phyloP scores from a whole-genome alignment of 2,113 vertebrate species.

The Python bivittatus region DNA sequence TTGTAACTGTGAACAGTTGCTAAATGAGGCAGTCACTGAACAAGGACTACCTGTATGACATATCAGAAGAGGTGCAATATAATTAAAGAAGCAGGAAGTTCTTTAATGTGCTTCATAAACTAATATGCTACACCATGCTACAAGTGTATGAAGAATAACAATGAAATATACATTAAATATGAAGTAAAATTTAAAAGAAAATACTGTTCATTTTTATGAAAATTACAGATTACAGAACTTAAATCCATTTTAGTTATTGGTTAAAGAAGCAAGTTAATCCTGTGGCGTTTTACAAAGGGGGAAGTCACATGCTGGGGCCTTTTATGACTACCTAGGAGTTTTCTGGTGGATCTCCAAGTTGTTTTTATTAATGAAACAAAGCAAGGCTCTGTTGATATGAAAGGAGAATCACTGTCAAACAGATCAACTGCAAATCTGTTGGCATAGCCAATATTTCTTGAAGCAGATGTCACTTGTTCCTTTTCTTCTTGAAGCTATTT shows the following conservation, averaged over 20 bases:
- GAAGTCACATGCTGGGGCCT: conserved; percentile 31
- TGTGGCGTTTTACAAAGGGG: neutral
- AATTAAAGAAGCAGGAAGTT: neutral
- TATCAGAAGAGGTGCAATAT: neutral
- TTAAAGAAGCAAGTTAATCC: conserved; percentile 16
- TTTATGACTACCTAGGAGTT: conserved; percentile 34
- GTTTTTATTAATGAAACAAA: conserved; percentile 52
- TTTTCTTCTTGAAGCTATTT: conserved; percentile 61
- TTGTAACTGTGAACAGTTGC: neutral
- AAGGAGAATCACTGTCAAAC: conserved; percentile 43
- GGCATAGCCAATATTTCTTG: conserved; percentile 36
- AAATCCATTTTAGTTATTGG: neutral
- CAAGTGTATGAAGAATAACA: neutral
- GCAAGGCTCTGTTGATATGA: conserved; percentile 48
- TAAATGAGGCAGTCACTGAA: neutral
- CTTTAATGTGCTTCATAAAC: neutral
- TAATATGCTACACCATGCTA: neutral
- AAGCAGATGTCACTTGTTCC: conserved; percentile 57
- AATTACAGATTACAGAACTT: neutral
- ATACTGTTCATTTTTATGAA: neutral
- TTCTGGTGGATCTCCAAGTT: conserved; percentile 37
- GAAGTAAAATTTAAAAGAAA: neutral
- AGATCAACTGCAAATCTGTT: conserved; percentile 41
- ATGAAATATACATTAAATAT: neutral
- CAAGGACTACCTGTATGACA: neutral